Evolutionary conservation across 1,140 invertebrate genomes (phyloP).

Genomic region (Drosophila tropicalis): DNA sequence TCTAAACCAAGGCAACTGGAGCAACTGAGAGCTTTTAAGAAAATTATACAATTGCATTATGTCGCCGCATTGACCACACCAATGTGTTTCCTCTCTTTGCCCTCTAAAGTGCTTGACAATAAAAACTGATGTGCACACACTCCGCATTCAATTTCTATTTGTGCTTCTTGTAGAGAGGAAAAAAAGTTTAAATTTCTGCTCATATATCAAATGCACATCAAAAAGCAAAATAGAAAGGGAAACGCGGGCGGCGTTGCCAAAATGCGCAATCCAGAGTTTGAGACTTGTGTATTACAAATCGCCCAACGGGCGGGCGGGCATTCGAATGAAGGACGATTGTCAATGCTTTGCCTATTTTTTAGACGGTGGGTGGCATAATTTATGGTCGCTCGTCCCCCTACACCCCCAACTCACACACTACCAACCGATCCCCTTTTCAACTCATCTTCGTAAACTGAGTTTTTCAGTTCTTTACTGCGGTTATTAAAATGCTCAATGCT

Average conservation of each 20-base stretch:
- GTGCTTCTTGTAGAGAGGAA: background rate
- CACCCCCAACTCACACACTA: background rate
- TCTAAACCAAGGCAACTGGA: background rate
- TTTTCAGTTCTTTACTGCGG: slow-evolving; percentile 51
- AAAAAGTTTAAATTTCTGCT: slow-evolving; percentile 64
- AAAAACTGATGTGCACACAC: slow-evolving; percentile 47
- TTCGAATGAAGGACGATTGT: slow-evolving; percentile 45
- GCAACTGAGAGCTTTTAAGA: slow-evolving; percentile 69
- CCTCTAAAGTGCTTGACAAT: slow-evolving; percentile 48
- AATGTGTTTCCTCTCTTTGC: slow-evolving; percentile 1
- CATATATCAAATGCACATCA: slow-evolving; percentile 65
- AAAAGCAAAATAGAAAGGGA: slow-evolving; percentile 19
- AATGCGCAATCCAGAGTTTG: slow-evolving; percentile 58
- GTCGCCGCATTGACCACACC: slow-evolving; percentile 70
- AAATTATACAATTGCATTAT: slow-evolving; percentile 81
- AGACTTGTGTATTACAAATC: slow-evolving; percentile 76
- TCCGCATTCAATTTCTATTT: slow-evolving; percentile 1
- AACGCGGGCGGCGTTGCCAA: slow-evolving; percentile 34
- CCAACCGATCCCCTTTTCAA: background rate
- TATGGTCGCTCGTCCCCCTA: slow-evolving; percentile 57
- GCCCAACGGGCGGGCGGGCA: slow-evolving; percentile 47
- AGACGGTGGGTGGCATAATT: slow-evolving; percentile 77
- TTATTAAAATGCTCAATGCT: slow-evolving; percentile 81
- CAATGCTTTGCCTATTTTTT: slow-evolving; percentile 49
- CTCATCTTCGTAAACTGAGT: slow-evolving; percentile 12